Conservation (phyloP, 2,888 invertebrate species). For the Nomada goodeniana region DNA sequence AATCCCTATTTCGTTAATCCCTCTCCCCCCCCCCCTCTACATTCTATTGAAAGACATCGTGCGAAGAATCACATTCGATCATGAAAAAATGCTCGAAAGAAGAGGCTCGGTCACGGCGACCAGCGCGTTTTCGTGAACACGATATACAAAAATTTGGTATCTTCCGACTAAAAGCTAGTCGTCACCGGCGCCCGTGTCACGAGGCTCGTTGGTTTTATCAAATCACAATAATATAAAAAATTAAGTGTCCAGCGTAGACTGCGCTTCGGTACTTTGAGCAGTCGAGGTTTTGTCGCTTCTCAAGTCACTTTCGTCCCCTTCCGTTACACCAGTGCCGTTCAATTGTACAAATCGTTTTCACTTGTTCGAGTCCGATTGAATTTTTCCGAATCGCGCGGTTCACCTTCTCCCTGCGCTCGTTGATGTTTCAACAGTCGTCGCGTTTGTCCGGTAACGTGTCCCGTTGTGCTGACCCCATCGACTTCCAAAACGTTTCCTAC, state of each 20-base stretch:
- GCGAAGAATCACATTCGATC: conserved; percentile 19
- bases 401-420: not conserved
- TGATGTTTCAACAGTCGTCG: not conserved
- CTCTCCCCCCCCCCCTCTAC: not conserved
- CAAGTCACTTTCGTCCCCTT: conserved; percentile 3
- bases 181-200: conserved; percentile 24
- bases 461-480: not conserved
- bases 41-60: conserved; percentile 18
- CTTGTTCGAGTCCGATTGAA: conserved; percentile 7
- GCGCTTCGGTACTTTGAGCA: conserved; percentile 42
- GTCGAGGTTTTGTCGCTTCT: conserved; percentile 62
- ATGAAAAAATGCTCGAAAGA: conserved; percentile 41
- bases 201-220: conserved; percentile 34
- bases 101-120: conserved; percentile 10
- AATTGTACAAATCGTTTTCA: not conserved
- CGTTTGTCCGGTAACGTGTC: no score
- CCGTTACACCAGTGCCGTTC: not conserved
- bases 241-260: conserved; percentile 34
- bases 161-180: conserved; percentile 33
- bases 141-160: conserved; percentile 50
- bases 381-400: not conserved
- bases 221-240: conserved; percentile 61
- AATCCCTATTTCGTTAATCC: not conserved
- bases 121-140: not conserved
- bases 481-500: not conserved